These are phyloP conservation scores for Heliconius ethilla DNA, from an alignment of 2,888 invertebrate species.

Conservation along the genomic window DNA sequence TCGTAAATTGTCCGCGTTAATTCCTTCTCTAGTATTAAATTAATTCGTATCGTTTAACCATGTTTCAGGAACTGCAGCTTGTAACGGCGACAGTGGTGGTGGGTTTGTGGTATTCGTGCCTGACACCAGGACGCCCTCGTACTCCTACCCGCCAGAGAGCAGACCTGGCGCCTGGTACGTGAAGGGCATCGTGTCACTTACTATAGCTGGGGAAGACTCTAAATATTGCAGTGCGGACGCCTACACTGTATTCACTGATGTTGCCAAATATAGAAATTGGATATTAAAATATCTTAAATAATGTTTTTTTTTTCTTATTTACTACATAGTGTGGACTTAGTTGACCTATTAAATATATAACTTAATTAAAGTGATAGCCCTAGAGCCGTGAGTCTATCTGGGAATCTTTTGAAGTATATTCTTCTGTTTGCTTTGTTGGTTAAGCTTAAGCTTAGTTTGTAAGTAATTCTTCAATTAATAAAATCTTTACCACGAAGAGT, in stretches of 20 bases:
- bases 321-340: background rate
- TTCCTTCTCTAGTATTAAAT: background rate
- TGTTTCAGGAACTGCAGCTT: slow-evolving; percentile 67
- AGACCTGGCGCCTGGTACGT: slow-evolving; percentile 55
- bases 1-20: too few relatives aligned
- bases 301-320: background rate
- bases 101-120: slow-evolving; percentile 67
- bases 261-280: slow-evolving; percentile 56
- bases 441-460: too few relatives aligned
- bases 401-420: too few relatives aligned
- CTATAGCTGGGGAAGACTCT: slow-evolving; percentile 48
- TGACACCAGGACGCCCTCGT: slow-evolving; percentile 41
- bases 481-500: too few relatives aligned
- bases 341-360: too few relatives aligned
- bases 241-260: slow-evolving; percentile 72
- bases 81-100: slow-evolving; percentile 79
- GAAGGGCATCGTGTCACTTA: slow-evolving; percentile 57
- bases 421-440: too few relatives aligned
- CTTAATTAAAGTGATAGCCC: too few relatives aligned
- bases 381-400: too few relatives aligned
- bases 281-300: slow-evolving; percentile 42
- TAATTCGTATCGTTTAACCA: background rate
- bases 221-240: slow-evolving; percentile 66
- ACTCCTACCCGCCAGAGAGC: slow-evolving; percentile 41
- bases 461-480: too few relatives aligned